phyloP scores from a whole-genome alignment of 2,797 vertebrate genomes.

The Gouania willdenowi region DNA sequence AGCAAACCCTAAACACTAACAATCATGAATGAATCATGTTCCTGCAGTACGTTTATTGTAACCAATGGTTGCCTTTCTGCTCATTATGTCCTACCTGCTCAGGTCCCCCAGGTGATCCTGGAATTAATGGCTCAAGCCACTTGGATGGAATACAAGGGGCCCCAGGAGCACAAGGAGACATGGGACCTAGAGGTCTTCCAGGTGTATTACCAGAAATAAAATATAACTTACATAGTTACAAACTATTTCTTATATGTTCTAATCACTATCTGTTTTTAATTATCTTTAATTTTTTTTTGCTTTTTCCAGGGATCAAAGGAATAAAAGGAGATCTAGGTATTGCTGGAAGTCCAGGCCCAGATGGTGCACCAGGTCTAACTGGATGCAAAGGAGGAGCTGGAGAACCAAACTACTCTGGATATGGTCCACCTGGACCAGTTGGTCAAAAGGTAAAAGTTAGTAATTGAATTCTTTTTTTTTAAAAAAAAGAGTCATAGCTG shows the following conservation, averaged over 20 bases:
- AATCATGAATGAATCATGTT: too few species aligned
- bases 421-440: constrained; percentile 38
- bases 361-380: constrained; percentile 38
- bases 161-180: constrained; percentile 34
- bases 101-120: constrained; percentile 54
- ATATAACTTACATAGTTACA: neutral
- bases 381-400: constrained; percentile 54
- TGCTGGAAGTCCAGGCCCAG: constrained; percentile 35
- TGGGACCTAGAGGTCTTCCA: constrained; percentile 40
- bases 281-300: too few species aligned
- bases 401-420: constrained; percentile 25
- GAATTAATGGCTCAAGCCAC: constrained; percentile 9
- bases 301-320: constrained; percentile 47
- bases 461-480: too few species aligned
- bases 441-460: constrained; percentile 62
- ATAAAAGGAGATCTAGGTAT: constrained; percentile 52
- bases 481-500: too few species aligned
- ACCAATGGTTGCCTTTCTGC: too few species aligned
- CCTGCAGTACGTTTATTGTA: too few species aligned
- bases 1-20: too few species aligned
- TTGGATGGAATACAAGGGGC: constrained; percentile 24
- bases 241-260: neutral
- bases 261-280: neutral
- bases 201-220: constrained; percentile 50
- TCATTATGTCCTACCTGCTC: neutral